Percentiles rank a stretch among this genome's conserved stretches.
Evolutionary conservation across 2,888 invertebrate genomes (phyloP).

Genomic region (Acanthosepion pharaonis): DNA sequence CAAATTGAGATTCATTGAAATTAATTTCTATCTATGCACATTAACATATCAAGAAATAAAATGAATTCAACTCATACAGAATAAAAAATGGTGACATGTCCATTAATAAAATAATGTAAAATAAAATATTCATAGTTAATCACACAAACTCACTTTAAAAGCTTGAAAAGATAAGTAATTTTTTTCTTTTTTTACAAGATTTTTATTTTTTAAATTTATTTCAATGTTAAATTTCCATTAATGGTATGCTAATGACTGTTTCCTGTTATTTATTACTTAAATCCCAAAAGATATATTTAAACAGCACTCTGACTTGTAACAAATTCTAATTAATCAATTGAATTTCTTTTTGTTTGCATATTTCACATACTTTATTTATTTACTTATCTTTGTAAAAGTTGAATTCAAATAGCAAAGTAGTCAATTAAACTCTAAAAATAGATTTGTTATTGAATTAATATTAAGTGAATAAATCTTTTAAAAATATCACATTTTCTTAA

Average conservation of each 20-base stretch:
- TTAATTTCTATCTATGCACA: neutral
- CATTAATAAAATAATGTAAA: neutral
- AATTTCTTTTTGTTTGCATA: conserved; percentile 33
- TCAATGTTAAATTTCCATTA: neutral
- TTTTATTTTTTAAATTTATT: neutral
- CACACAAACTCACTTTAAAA: neutral
- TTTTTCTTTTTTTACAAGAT: neutral
- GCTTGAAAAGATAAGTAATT: neutral
- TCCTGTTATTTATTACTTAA: neutral
- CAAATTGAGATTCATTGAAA: neutral
- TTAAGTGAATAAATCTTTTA: no score
- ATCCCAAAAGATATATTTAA: neutral
- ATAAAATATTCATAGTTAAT: neutral
- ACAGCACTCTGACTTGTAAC: neutral
- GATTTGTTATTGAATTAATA: no score
- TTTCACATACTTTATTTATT: neutral
- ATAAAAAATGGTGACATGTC: neutral
- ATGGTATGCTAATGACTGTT: neutral
- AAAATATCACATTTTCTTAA: no score
- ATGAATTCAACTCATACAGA: neutral
- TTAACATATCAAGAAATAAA: neutral
- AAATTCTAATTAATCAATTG: neutral
- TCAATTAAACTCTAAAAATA: no score
- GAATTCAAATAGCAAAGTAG: no score
- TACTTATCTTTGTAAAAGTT: neutral